phyloP scores from a whole-genome alignment of 1,140 invertebrate genomes.

The Polypedilum pembai region DNA sequence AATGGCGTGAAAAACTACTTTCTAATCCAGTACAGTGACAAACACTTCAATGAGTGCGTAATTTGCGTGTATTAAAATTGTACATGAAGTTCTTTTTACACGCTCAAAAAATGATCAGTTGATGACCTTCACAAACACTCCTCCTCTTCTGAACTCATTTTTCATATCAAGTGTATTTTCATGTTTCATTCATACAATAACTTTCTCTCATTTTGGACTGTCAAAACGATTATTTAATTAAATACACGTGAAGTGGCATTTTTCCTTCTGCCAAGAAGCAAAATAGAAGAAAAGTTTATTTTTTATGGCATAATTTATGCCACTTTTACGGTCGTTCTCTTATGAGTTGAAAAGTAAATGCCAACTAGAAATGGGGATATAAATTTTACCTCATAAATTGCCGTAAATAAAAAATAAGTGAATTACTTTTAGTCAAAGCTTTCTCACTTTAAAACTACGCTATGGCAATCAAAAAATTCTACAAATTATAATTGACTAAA shows the following conservation, averaged over 20 bases:
- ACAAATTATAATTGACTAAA: slow-evolving; percentile 3
- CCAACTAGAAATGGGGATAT: not conserved
- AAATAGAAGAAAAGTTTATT: not conserved
- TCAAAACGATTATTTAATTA: slow-evolving; percentile 29
- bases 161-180: not conserved
- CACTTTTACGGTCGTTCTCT: not conserved
- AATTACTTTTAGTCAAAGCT: not conserved
- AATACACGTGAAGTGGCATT: slow-evolving; percentile 22
- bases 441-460: not conserved
- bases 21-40: not conserved
- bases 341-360: not conserved
- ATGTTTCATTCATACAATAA: not conserved
- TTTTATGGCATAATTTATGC: slow-evolving; percentile 9
- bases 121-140: not conserved
- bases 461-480: not conserved
- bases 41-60: not conserved
- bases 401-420: not conserved
- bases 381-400: slow-evolving; percentile 5
- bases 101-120: not conserved
- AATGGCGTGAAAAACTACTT: not conserved
- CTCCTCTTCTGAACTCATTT: slow-evolving; percentile 4
- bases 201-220: not conserved
- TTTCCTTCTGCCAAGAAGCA: not conserved
- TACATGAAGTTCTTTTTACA: no score
- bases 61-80: not conserved